Evolutionary conservation across 2,888 invertebrate genomes (phyloP).

Genomic region (Endotricha flammealis): DNA sequence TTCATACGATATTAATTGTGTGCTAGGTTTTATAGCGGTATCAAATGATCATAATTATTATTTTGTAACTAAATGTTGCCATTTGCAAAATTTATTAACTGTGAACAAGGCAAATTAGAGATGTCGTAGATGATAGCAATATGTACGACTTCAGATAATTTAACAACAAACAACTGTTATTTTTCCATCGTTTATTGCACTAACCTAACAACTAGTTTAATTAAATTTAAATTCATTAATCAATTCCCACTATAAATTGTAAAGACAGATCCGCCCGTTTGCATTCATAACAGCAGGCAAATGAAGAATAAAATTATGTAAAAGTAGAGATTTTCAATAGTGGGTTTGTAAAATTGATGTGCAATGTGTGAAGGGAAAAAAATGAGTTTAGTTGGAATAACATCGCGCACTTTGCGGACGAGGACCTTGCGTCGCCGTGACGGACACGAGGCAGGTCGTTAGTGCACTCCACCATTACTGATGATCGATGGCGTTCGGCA

Average conservation of each 20-base stretch:
- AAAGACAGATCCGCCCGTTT: no score
- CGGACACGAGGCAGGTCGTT: slow-evolving; percentile 54
- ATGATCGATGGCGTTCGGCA: slow-evolving; percentile 70
- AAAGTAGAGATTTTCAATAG: no score
- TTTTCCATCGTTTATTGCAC: no score
- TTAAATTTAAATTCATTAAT: no score
- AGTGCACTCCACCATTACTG: slow-evolving; percentile 60
- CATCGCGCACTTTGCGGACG: slow-evolving; percentile 13
- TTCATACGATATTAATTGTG: slow-evolving; percentile 26
- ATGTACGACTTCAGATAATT: no score
- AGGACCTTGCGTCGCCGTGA: slow-evolving; percentile 21
- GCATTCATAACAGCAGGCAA: no score
- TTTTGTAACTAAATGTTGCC: slow-evolving; percentile 5
- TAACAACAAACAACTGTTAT: no score
- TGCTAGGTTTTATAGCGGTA: slow-evolving; percentile 19
- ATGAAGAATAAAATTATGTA: no score
- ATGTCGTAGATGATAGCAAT: no score
- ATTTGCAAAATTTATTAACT: slow-evolving; percentile 8
- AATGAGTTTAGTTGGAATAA: background rate
- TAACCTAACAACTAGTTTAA: no score
- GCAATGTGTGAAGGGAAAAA: background rate
- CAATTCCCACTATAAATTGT: no score
- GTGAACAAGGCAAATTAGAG: slow-evolving; percentile 4
- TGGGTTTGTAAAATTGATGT: no score
- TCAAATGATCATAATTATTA: slow-evolving; percentile 2